Evolutionary conservation across 2,797 vertebrate genomes (phyloP), one percentile per base, ranked within the genome.

Genomic region (Phrynocephalus forsythii): DNA sequence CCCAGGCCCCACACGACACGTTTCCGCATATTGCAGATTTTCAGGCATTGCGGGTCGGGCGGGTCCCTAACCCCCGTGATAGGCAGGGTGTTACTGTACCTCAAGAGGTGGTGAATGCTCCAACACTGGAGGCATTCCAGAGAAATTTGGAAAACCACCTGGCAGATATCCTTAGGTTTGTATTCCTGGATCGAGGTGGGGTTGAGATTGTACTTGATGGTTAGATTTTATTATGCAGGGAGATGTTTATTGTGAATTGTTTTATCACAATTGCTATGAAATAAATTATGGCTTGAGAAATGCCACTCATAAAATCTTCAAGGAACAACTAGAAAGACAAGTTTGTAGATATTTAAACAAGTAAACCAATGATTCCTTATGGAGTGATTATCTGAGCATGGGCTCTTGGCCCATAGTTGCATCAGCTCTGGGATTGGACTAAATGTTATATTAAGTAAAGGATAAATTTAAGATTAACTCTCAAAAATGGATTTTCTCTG

Each of bases 351-450:
- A 33, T 63, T 82, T 26, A 10, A 83, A 6, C 38, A 30, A 18
- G 2, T 10, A 56, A 72, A 30, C 10, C 5, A 11, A 71, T 18
- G 50, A 8, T 83, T 83, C 18, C 16, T 30, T 71, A 11, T 30
- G 28, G 20, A 44, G 44, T 83, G 48, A 50, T 83, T 83, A 52
- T 71, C 18, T 71, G 38, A 26, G 26, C 48, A 52, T 50, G 18
- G 8, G 68, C 18, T 50, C 16, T 71, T 83, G 48, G 28, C 52
- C 44, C 30, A 22, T 52, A 69, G 69, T 0, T 0, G 0, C 1
- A n/a, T 85, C 30, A 48, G 24, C 48, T 13, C 69, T 10, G 13
- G 10, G 24, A 77, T 24, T 13, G 2, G 81, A 5, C 16, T 1
- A 2, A 50, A 3, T 30, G 9, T 50, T 11, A 5, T 87, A 66